Percentiles rank a stretch among this genome's conserved stretches.
phyloP scores from a whole-genome alignment of 2,113 vertebrate genomes.

The Verasper variegatus region DNA sequence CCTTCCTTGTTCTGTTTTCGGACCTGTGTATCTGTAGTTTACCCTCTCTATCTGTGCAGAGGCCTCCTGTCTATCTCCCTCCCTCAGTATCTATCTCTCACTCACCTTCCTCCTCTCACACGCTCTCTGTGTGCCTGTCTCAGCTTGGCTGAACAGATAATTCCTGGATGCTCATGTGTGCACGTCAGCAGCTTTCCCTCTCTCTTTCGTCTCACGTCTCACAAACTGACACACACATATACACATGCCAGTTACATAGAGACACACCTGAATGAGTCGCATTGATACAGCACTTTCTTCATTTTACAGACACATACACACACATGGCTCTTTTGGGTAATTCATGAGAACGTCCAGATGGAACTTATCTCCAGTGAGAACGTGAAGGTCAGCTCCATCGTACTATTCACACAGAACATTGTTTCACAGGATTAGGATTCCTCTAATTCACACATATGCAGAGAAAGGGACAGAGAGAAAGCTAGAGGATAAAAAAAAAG shows the following conservation, averaged over 20 bases:
- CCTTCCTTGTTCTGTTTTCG: not conserved
- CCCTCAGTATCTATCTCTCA: conserved; percentile 65
- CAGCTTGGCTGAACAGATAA: conserved; percentile 73
- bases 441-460: conserved; percentile 46
- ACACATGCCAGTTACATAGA: conserved; percentile 1
- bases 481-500: not conserved
- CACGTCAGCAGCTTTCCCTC: conserved; percentile 36
- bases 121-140: conserved; percentile 59
- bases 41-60: conserved; percentile 48
- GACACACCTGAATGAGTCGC: conserved; percentile 18
- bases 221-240: conserved; percentile 9
- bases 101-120: conserved; percentile 39
- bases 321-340: conserved; percentile 9
- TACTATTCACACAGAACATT: conserved; percentile 21
- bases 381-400: conserved; percentile 33
- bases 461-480: not conserved
- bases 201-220: conserved; percentile 18
- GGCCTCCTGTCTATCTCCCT: conserved; percentile 51
- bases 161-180: conserved; percentile 43
- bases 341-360: conserved; percentile 51
- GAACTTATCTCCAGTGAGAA: conserved; percentile 30
- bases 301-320: not conserved
- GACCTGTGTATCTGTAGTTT: conserved; percentile 46
- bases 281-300: not conserved
- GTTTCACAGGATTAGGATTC: conserved; percentile 38